Base-by-base conservation (phyloP, 2,113 vertebrate genomes). In the Crypturellus undulatus region DNA sequence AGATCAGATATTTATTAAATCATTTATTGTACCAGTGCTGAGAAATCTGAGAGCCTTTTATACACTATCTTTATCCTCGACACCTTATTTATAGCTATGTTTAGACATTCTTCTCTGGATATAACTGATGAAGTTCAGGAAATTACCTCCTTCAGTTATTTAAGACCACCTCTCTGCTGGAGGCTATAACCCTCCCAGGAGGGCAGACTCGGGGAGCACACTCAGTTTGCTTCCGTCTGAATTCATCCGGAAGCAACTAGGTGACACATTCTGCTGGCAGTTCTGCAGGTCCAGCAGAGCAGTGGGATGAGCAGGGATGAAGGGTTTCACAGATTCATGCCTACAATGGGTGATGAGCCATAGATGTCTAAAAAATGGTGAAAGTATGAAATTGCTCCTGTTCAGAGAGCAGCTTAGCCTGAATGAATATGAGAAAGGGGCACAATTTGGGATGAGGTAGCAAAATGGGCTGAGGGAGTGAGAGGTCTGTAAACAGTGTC, bases 401-500 rank as follows among this genome's bases (percentile, higher is more conserved):
- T 10, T 73, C 12, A 30, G 18, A 17, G 9, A 64, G 2, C 22
- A 78, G 20, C 9, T n/a, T 73, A 56, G 18, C 15, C 12, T 86
- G 5, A 21, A 17, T 2, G 0, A 14, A 60, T 87, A 38, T 38
- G 3, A 73, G 10, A 47, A 79, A 79, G 22, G 6, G 6, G 2
- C 7, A 56, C 34, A 42, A 69, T 72, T 79, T 16, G 82, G 4
- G 26, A 77, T 30, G 24, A 72, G 11, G 45, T 51, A 10, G 24
- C 34, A 68, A 87, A 84, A 56, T 4, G 3, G 26, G 22, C 25
- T 19, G 25, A 90, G 85, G 7, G 25, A 76, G 6, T 54, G 17
- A 76, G n/a, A 63, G 5, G 1, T 88, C 32, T n/a, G 9, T 20
- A 65, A 85, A 30, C 12, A 52, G 43, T 0, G 0, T 26, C 17